Conservation (phyloP, 2,888 invertebrate genomes). For the Scelioninae gen. 2 region DNA sequence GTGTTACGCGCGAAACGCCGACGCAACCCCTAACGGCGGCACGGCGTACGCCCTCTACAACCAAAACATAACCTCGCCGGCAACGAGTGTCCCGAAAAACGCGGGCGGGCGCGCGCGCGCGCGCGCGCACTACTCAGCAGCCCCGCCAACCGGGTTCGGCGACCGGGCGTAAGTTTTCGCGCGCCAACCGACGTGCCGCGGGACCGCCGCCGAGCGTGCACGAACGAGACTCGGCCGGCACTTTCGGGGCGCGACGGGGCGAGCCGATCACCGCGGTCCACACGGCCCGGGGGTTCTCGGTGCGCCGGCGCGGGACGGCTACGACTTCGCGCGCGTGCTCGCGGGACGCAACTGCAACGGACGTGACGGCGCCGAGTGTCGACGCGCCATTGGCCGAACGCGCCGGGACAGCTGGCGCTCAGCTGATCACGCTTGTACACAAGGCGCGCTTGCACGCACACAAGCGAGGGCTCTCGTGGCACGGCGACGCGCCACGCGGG, state of each 20-base stretch:
- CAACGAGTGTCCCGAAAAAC: conserved; percentile 19
- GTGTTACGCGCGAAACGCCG: conserved; percentile 76
- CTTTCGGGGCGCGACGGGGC: no score
- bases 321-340: no score
- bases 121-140: background rate
- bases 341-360: no score
- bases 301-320: no score
- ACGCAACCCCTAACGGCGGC: conserved; percentile 72
- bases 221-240: no score
- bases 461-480: background rate
- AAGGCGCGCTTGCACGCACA: conserved; percentile 9
- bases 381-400: conserved; percentile 30
- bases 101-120: conserved; percentile 21
- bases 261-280: no score
- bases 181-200: no score
- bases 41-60: conserved; percentile 72
- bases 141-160: no score
- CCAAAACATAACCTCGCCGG: conserved; percentile 70
- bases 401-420: conserved; percentile 48
- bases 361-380: background rate
- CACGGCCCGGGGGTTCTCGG: no score
- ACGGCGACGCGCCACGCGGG: conserved; percentile 25
- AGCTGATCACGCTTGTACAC: conserved; percentile 45
- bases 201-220: no score
- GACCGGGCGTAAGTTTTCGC: no score